These are phyloP conservation scores for Oceanites oceanicus DNA, from an alignment of 2,113 vertebrate species.

Conservation along the genomic window DNA sequence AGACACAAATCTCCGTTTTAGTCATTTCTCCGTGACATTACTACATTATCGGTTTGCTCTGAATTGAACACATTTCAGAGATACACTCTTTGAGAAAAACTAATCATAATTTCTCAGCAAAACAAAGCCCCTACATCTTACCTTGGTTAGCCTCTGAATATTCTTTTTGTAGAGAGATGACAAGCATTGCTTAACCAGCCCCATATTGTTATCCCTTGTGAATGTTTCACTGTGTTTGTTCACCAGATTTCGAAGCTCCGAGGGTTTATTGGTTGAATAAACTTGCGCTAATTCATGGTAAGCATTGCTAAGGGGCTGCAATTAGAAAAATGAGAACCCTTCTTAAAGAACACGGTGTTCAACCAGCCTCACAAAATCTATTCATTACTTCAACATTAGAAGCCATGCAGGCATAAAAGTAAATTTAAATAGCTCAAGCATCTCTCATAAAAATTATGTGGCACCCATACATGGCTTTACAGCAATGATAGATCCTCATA, in stretches of 20 bases:
- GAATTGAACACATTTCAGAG: background rate
- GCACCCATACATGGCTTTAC: background rate
- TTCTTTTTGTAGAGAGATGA: slow-evolving; percentile 99
- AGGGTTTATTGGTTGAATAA: slow-evolving; percentile 95
- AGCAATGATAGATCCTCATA: background rate
- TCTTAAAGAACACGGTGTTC: background rate
- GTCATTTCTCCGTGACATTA: background rate
- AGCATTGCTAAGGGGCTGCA: slow-evolving; percentile 95
- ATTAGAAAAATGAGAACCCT: background rate
- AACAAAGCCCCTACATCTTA: slow-evolving; percentile 32
- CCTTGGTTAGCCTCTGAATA: slow-evolving; percentile 98
- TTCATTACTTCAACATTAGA: background rate
- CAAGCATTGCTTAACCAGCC: slow-evolving; percentile 96
- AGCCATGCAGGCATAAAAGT: background rate
- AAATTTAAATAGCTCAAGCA: background rate
- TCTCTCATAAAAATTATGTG: background rate
- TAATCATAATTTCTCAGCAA: background rate
- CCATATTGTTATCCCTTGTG: slow-evolving; percentile 94
- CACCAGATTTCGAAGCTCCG: slow-evolving; percentile 90
- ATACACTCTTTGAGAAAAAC: background rate
- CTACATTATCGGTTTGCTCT: background rate
- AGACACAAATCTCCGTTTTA: background rate
- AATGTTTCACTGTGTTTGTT: slow-evolving; percentile 95
- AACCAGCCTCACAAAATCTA: background rate
- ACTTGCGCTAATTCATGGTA: slow-evolving; percentile 98